A percentile compares a stretch with the other conserved stretches of the same genome.
Conservation (phyloP, 2,113 vertebrate species). For the Cyprinodon variegatus region DNA sequence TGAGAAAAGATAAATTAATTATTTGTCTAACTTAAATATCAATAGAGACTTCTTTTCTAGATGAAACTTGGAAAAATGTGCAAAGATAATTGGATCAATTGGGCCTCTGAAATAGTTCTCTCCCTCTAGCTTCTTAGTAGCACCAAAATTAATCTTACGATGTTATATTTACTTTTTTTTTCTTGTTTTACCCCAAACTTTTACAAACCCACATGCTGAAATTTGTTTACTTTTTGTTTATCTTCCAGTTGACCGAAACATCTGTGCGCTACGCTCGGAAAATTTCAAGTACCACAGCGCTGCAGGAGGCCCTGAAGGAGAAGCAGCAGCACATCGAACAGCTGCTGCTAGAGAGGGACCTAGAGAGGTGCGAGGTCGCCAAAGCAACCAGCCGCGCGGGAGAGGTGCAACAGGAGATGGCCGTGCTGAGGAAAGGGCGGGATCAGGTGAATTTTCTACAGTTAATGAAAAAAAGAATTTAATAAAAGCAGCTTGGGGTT, state of each 20-base stretch:
- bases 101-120: not conserved
- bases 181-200: not conserved
- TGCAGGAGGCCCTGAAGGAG: slow-evolving; percentile 98
- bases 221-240: not conserved
- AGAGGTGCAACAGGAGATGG: slow-evolving; percentile 92
- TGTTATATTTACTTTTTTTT: not conserved
- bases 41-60: not conserved
- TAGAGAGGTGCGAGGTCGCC: slow-evolving; percentile 94
- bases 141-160: not conserved
- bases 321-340: slow-evolving; percentile 99
- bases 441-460: slow-evolving; percentile 86
- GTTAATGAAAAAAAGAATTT: not conserved
- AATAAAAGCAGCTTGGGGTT: not conserved
- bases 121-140: not conserved
- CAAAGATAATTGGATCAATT: not conserved
- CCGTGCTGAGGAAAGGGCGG: slow-evolving; percentile 87
- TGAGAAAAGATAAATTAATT: not conserved
- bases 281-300: slow-evolving; percentile 96
- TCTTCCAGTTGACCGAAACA: slow-evolving; percentile 92
- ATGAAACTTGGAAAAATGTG: not conserved
- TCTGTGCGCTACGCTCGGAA: slow-evolving; percentile 94
- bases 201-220: not conserved
- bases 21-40: not conserved
- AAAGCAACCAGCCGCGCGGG: slow-evolving; percentile 96
- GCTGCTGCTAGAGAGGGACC: slow-evolving; percentile 92